phyloP scores from a whole-genome alignment of 2,797 vertebrate genomes.

The Melanotaenia parkinsoni region DNA sequence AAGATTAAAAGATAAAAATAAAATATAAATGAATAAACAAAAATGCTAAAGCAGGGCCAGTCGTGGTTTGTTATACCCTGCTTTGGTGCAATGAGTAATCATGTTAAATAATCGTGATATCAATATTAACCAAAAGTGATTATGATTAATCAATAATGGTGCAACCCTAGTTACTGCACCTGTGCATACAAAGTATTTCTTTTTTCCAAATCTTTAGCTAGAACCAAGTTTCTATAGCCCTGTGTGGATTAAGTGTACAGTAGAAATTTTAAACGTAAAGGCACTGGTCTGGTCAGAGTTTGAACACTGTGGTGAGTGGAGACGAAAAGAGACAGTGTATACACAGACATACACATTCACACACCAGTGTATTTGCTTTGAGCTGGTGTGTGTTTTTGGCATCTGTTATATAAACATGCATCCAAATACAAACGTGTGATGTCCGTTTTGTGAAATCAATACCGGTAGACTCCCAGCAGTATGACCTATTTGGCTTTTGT shows the following conservation, averaged over 20 bases:
- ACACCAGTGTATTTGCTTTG: slow-evolving; percentile 35
- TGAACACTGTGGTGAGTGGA: slow-evolving; percentile 31
- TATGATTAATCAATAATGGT: no score
- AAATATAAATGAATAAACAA: no score
- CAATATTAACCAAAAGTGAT: no score
- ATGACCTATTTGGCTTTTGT: slow-evolving; percentile 67
- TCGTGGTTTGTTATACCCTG: no score
- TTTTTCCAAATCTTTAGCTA: no score
- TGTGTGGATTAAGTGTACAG: slow-evolving; percentile 1
- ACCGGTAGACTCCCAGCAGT: slow-evolving; percentile 47
- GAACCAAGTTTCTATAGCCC: background rate
- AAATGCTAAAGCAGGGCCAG: no score
- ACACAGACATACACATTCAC: slow-evolving; percentile 17
- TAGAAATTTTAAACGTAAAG: slow-evolving; percentile 42
- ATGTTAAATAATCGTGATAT: no score
- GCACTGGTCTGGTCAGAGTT: slow-evolving; percentile 18
- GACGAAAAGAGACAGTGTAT: background rate
- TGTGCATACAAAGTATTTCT: no score
- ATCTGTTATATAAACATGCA: slow-evolving; percentile 45
- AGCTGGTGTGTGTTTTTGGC: slow-evolving; percentile 45
- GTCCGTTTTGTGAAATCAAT: slow-evolving; percentile 68
- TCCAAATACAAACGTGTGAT: slow-evolving; percentile 41
- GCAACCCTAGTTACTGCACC: background rate
- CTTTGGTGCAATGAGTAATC: no score
- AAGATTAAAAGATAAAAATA: no score